These are phyloP conservation scores for Phrynosoma platyrhinos DNA, from an alignment of 2,113 vertebrate genomes.

Conservation along the genomic window DNA sequence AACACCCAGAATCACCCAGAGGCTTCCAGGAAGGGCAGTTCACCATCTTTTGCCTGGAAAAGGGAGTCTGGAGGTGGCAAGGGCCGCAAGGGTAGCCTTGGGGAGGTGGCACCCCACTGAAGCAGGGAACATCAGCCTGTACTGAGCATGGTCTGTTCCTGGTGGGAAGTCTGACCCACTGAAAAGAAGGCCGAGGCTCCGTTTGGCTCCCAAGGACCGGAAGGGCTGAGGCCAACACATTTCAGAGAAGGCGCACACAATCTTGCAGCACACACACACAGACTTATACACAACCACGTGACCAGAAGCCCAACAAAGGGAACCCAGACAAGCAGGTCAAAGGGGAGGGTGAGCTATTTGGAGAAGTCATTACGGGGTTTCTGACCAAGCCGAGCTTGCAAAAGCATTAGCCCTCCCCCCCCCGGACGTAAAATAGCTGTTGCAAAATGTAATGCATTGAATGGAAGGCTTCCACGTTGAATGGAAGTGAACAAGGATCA, in stretches of 20 bases:
- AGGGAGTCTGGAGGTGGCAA: too few relatives aligned
- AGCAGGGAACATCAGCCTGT: background rate
- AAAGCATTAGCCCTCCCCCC: background rate
- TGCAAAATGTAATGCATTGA: background rate
- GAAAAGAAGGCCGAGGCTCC: background rate
- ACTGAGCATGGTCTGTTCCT: background rate
- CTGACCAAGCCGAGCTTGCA: background rate
- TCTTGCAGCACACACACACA: too few relatives aligned
- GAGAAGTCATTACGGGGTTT: background rate
- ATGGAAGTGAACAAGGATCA: background rate
- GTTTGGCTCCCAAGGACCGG: background rate
- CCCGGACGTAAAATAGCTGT: background rate
- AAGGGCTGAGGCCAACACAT: background rate
- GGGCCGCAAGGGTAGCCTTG: too few relatives aligned
- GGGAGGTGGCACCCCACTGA: too few relatives aligned
- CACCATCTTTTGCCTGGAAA: too few relatives aligned
- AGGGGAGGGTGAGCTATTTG: background rate
- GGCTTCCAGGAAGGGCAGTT: background rate
- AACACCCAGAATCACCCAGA: background rate
- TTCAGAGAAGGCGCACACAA: background rate
- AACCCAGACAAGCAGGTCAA: constrained; percentile 11
- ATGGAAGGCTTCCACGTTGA: too few relatives aligned
- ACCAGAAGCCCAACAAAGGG: background rate
- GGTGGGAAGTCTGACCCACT: too few relatives aligned
- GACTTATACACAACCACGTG: background rate